Percentiles rank a stretch among this genome's conserved stretches.
phyloP scores from a whole-genome alignment of 2,888 invertebrate species.

The Orchestes rusci region DNA sequence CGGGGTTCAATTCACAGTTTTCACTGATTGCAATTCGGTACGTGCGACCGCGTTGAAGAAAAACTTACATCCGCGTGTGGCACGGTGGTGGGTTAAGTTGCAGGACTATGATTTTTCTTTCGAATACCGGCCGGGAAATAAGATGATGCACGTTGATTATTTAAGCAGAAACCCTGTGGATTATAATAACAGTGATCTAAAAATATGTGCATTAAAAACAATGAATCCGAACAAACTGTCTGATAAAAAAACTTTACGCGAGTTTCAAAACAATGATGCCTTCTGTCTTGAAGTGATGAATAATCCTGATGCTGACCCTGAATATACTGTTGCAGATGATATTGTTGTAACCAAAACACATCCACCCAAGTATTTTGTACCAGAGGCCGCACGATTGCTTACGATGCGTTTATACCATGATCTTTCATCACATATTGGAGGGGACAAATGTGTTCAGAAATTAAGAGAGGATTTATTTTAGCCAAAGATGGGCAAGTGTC shows the following conservation, averaged over 20 bases:
- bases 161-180: background rate
- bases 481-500: too few species aligned
- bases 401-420: slow-evolving; percentile 16
- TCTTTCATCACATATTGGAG: slow-evolving; percentile 20
- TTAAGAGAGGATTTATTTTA: too few species aligned
- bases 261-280: slow-evolving; percentile 6
- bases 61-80: slow-evolving; percentile 3
- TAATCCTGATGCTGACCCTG: slow-evolving; percentile 4
- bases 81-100: slow-evolving; percentile 2
- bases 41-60: background rate
- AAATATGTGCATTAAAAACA: too few species aligned
- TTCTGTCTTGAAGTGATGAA: slow-evolving; percentile 11
- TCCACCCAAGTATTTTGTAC: slow-evolving; percentile 13
- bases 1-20: background rate
- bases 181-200: too few species aligned
- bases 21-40: background rate
- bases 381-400: slow-evolving; percentile 1
- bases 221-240: too few species aligned
- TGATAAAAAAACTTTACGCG: slow-evolving; percentile 4
- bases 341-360: slow-evolving; percentile 15
- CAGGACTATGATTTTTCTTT: slow-evolving; percentile 14
- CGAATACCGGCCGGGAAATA: slow-evolving; percentile 18
- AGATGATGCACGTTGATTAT: slow-evolving; percentile 3
- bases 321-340: slow-evolving; percentile 3
- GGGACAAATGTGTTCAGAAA: too few species aligned